Conservation (phyloP, 1,140 invertebrate species). For the Drosophila subpulchrella region DNA sequence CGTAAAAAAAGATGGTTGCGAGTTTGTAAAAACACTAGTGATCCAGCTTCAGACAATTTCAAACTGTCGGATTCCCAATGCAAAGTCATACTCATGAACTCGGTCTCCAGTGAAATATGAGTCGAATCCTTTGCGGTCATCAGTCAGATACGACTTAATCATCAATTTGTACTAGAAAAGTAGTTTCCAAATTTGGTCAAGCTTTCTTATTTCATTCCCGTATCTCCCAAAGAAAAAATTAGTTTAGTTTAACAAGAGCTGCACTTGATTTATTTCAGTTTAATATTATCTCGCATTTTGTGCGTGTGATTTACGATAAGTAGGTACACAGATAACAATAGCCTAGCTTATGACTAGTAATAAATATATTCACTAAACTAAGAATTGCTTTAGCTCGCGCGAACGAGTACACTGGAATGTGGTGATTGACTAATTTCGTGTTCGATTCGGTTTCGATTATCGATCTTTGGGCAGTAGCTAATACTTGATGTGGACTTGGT, state of each 20-base stretch:
- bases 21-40: conserved; percentile 49
- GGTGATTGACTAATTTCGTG: conserved; percentile 28
- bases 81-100: conserved; percentile 9
- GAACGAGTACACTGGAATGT: conserved; percentile 20
- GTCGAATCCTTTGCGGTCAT: neutral
- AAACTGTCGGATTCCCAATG: conserved; percentile 27
- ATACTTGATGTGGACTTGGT: conserved; percentile 34
- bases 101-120: neutral
- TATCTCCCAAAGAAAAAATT: neutral
- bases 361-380: conserved; percentile 24
- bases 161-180: too few relatives aligned
- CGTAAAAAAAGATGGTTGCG: neutral
- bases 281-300: neutral
- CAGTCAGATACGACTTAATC: neutral
- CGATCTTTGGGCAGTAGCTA: conserved; percentile 54
- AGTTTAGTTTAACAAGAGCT: neutral
- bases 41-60: conserved; percentile 29
- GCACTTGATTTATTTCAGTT: neutral
- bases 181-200: neutral
- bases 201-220: neutral
- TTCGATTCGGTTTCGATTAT: conserved; percentile 22
- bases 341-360: conserved; percentile 8
- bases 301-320: neutral
- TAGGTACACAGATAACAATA: conserved; percentile 7
- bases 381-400: conserved; percentile 5